A percentile compares a stretch with the other conserved stretches of the same genome.
These are phyloP conservation scores for Chlamydotis undulata DNA, from an alignment of 2,113 vertebrate species.

Conservation along the genomic window DNA sequence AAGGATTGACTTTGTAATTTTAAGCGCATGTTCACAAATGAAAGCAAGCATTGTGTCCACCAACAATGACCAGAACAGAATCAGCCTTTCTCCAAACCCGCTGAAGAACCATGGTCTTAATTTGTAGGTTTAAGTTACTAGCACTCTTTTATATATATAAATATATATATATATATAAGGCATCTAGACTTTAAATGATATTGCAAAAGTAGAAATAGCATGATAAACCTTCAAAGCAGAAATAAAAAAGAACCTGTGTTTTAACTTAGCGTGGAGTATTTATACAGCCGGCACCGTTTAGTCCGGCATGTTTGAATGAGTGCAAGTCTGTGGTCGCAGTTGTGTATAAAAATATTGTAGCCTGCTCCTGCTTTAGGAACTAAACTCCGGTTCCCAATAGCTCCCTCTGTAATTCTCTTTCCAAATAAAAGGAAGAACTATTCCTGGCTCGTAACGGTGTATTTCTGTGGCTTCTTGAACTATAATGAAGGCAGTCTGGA, in stretches of 20 bases:
- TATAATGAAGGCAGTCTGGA: slow-evolving; percentile 77
- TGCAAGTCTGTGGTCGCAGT: slow-evolving; percentile 76
- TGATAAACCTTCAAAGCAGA: slow-evolving; percentile 77
- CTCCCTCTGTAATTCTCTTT: slow-evolving; percentile 82
- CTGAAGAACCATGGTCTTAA: slow-evolving; percentile 33
- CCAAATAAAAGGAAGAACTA: slow-evolving; percentile 86
- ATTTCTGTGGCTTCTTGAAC: slow-evolving; percentile 84
- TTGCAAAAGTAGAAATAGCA: slow-evolving; percentile 72
- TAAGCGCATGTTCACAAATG: neutral
- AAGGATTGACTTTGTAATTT: neutral
- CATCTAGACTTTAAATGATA: slow-evolving; percentile 72
- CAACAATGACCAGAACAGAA: neutral
- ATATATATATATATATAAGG: neutral
- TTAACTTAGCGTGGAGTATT: slow-evolving; percentile 70
- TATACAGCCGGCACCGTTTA: slow-evolving; percentile 88
- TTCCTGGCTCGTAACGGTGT: slow-evolving; percentile 79
- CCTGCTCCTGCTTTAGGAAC: slow-evolving; percentile 68
- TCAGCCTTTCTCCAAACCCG: neutral
- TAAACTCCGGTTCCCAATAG: slow-evolving; percentile 69
- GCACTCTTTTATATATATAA: neutral
- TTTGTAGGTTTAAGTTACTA: slow-evolving; percentile 59
- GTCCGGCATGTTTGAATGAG: slow-evolving; percentile 69
- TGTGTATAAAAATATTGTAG: slow-evolving; percentile 80
- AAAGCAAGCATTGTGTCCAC: neutral
- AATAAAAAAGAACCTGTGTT: slow-evolving; percentile 83